Percentiles rank a stretch among this genome's conserved stretches.
Evolutionary conservation across 2,797 vertebrate genomes (phyloP).

Genomic region (Oophaga sylvatica): DNA sequence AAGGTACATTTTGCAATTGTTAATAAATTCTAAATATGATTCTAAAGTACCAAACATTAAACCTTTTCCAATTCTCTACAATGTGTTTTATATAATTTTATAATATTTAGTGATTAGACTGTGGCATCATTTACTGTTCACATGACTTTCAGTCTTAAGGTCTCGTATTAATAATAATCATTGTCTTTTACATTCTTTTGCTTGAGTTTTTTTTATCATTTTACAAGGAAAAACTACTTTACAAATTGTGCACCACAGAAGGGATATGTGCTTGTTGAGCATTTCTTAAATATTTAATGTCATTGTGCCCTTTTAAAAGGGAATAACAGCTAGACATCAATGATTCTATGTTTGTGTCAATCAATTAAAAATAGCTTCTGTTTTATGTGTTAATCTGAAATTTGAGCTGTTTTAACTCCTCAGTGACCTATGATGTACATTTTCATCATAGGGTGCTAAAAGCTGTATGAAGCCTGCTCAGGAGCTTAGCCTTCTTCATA

Average conservation of each 20-base stretch:
- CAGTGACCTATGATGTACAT: background rate
- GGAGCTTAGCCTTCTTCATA: background rate
- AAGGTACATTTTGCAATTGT: background rate
- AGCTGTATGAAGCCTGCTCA: background rate
- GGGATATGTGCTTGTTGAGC: slow-evolving; percentile 47
- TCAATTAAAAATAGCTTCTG: slow-evolving; percentile 57
- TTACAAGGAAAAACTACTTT: slow-evolving; percentile 13
- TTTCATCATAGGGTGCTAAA: background rate
- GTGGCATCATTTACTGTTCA: background rate
- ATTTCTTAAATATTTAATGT: slow-evolving; percentile 60
- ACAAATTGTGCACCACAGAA: slow-evolving; percentile 26
- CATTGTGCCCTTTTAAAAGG: slow-evolving; percentile 55
- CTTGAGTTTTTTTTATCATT: slow-evolving; percentile 19
- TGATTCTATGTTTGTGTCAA: slow-evolving; percentile 52
- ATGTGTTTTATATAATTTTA: background rate
- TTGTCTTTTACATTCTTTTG: background rate
- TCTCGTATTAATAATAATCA: slow-evolving; percentile 3
- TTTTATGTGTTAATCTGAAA: slow-evolving; percentile 45
- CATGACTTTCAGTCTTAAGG: background rate
- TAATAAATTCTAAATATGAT: background rate
- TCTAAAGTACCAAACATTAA: too few relatives aligned
- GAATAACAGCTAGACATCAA: slow-evolving; percentile 49
- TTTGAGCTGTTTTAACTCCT: slow-evolving; percentile 13
- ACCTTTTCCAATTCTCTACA: background rate
- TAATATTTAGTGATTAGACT: background rate